Base-by-base conservation (phyloP, 2,113 vertebrate genomes). In the Laticauda laticaudata region DNA sequence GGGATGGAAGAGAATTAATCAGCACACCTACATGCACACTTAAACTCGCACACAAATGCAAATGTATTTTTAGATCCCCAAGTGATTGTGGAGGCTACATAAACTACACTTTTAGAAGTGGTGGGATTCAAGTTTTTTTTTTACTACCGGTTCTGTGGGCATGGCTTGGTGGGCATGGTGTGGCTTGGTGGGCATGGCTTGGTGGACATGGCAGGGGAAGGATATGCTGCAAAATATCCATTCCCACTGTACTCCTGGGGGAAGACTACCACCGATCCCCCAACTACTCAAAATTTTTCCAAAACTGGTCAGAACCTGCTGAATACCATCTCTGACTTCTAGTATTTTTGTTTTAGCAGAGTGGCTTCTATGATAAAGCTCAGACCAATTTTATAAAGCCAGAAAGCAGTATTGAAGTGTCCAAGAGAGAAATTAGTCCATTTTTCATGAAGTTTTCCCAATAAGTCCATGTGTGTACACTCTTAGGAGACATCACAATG, bases 401-500 rank as follows among this genome's bases (percentile, higher is more conserved):
- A 43, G 2, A 39, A 39, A 39, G 75, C 75, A 4, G 18, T 1
- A 6, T 4, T 81, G 34, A 39, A 53, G 12, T 51, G 45, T 29
- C 24, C 86, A 53, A 87, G 75, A 87, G 86, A 53, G 86, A 87
- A 87, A 51, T 5, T 29, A 26, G 26, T 53, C 86, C 9, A 12
- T 11, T 45, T 87, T 29, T 53, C n/a, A 45, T 11, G 34, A 8
- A 3, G 0, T 43, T 18, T 14, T 15, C 24, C 10, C 12, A 24
- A 55, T 26, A 20, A 23, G 2, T 45, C 69, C 69, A 86, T 24
- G 4, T 24, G 4, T 9, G 18, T 43, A 15, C 20, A 69, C 88
- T 81, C 64, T 90, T 92, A 91, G 91, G 69, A 57, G 92, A 59
- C 95, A 59, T 94, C 94, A 96, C 93, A 95, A 95, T 95, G 92